phyloP scores from a whole-genome alignment of 2,888 invertebrate species.

The Pristionchus arcanus region DNA sequence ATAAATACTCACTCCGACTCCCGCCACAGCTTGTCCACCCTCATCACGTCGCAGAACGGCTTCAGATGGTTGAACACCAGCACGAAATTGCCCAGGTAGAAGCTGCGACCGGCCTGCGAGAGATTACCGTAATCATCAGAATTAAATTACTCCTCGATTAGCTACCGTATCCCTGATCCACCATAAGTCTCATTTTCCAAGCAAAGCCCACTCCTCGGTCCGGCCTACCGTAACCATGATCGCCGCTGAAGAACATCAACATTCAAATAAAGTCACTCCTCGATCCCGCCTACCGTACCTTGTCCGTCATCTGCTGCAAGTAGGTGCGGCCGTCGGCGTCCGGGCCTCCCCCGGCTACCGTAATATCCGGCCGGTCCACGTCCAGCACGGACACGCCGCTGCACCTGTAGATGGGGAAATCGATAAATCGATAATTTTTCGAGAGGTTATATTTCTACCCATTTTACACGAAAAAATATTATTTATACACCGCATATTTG shows the following conservation, averaged over 20 bases:
- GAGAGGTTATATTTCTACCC: background rate
- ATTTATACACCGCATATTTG: no score
- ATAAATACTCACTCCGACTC: conserved; percentile 91
- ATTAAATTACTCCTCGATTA: background rate
- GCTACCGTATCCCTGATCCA: no score
- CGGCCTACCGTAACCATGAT: no score
- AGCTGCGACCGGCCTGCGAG: conserved; percentile 58
- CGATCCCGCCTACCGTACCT: conserved; percentile 35
- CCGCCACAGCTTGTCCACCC: conserved; percentile 95
- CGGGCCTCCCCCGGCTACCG: conserved; percentile 54
- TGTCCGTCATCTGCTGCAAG: conserved; percentile 61
- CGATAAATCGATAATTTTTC: background rate
- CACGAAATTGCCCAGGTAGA: conserved; percentile 89
- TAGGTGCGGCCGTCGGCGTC: conserved; percentile 61
- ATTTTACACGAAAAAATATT: no score
- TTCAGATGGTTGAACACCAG: conserved; percentile 91
- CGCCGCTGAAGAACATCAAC: background rate
- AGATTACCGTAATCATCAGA: background rate
- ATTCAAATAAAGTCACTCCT: background rate
- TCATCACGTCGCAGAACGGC: conserved; percentile 92
- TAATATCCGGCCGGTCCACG: conserved; percentile 58
- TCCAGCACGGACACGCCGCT: conserved; percentile 57
- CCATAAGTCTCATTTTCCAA: no score
- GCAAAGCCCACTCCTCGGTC: no score
- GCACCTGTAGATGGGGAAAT: conserved; percentile 1